Evolutionary conservation across 1,140 invertebrate genomes (phyloP), one percentile per base, ranked within the genome.

Genomic region (Lepidotrigona ventralis): DNA sequence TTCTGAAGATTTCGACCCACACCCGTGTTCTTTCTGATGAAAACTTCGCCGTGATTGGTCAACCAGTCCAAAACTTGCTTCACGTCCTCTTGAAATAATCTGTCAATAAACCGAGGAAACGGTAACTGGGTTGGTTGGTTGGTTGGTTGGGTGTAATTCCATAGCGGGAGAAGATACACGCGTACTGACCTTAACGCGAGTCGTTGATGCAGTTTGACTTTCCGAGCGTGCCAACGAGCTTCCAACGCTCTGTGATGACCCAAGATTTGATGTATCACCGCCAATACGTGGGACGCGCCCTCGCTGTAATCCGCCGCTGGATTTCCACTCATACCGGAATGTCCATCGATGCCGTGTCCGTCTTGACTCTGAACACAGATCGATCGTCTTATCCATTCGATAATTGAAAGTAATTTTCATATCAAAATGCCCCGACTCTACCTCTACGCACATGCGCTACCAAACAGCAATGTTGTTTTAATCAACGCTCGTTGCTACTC

Each of bases 31-130:
- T 99, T 99, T 87, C 97, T 95, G 53, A 99, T 96, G 92, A 99
- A 99, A 6, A 99, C 98, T 95, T 99, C 98, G n/a, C 99, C 99
- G 92, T 99, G 99, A 91, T 99, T 99, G 78, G 98, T 97, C 72
- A 99, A 92, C 99, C 99, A 99, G 90, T 99, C 98, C 72, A 99
- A 94, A 56, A 99, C 99, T 97, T 98, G 97, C 92, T 98, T 97
- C 14, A 99, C 98, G 93, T 99, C 98, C 91, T 99, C 98, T 94
- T 99, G 98, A 93, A 99, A 99, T 46, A 99, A 95, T 85, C 93
- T 94, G 71, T 1, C n/a, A n/a, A n/a, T n/a, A n/a, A 72, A 86
- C 74, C 23, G 15, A 79, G 71, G 6, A 60, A 46, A n/a, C 12
- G n/a, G 11, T 23, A 21, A 68, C 6, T 68, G 39, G 11, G 33